Conservation (phyloP, 2,113 vertebrate genomes). For the Peromyscus californicus region DNA sequence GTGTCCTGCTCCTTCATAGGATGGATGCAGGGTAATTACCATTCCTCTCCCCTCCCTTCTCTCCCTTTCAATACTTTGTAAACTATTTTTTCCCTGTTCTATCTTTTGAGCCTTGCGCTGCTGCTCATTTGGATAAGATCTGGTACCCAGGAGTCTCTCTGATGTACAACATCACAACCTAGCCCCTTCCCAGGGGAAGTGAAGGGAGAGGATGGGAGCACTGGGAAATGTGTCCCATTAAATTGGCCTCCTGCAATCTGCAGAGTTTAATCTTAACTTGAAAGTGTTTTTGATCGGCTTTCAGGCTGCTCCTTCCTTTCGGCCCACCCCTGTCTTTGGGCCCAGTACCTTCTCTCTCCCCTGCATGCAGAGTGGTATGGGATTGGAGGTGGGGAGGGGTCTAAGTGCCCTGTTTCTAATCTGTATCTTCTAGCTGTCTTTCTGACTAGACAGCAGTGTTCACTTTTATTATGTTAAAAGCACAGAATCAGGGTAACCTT, state of each 20-base stretch:
- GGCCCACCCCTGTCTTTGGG: slow-evolving; percentile 64
- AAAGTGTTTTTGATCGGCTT: slow-evolving; percentile 82
- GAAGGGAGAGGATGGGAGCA: slow-evolving; percentile 62
- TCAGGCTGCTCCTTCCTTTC: slow-evolving; percentile 56
- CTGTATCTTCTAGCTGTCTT: slow-evolving; percentile 66
- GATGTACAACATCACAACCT: slow-evolving; percentile 76
- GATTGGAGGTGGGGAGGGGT: background rate
- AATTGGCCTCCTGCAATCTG: slow-evolving; percentile 76
- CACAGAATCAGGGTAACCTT: slow-evolving; percentile 17
- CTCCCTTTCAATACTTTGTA: slow-evolving; percentile 70
- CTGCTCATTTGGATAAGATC: slow-evolving; percentile 76
- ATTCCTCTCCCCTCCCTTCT: background rate
- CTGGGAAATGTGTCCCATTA: slow-evolving; percentile 74
- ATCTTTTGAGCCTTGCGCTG: slow-evolving; percentile 49
- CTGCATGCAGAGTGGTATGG: slow-evolving; percentile 27
- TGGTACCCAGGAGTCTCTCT: slow-evolving; percentile 70
- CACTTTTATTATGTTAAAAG: slow-evolving; percentile 60
- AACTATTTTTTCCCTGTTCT: slow-evolving; percentile 62
- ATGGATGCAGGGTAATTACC: slow-evolving; percentile 62
- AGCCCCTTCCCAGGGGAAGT: slow-evolving; percentile 69
- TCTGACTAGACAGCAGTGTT: slow-evolving; percentile 67
- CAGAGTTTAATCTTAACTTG: slow-evolving; percentile 82
- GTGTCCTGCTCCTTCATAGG: background rate
- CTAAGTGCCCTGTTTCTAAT: slow-evolving; percentile 49
- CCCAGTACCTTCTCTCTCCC: slow-evolving; percentile 51